Evolutionary conservation across 2,797 vertebrate species (phyloP).

Genomic region (Danionella dracula): DNA sequence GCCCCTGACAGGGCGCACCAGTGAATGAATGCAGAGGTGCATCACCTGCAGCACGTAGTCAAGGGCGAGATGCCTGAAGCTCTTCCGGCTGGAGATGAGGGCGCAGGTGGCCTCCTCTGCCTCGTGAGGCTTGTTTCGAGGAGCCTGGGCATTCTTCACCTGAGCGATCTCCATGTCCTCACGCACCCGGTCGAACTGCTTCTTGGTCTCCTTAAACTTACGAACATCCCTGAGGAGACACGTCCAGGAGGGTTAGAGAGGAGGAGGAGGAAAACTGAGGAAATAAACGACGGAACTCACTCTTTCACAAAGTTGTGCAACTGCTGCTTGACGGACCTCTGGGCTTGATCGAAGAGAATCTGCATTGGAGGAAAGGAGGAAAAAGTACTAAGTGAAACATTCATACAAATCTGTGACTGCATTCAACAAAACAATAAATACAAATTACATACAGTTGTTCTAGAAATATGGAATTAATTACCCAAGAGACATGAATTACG

Average conservation of each 20-base stretch:
- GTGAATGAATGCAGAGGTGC: no score
- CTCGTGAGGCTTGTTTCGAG: conserved; percentile 90
- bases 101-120: conserved; percentile 87
- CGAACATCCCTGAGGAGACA: conserved; percentile 78
- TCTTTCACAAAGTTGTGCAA: conserved; percentile 83
- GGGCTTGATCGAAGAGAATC: conserved; percentile 85
- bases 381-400: no score
- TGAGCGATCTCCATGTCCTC: conserved; percentile 94
- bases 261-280: neutral
- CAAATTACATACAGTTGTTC: no score
- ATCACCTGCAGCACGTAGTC: conserved; percentile 79
- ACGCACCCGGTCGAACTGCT: conserved; percentile 89
- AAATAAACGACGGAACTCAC: conserved; percentile 60
- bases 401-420: no score
- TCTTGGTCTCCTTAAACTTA: conserved; percentile 97
- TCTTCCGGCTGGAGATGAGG: conserved; percentile 84
- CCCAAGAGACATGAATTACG: no score
- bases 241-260: neutral
- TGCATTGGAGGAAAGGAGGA: conserved; percentile 39
- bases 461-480: no score
- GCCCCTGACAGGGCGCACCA: no score
- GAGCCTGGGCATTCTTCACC: conserved; percentile 93
- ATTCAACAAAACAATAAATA: no score
- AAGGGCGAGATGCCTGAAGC: conserved; percentile 92
- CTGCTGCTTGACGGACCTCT: conserved; percentile 80